Evolutionary conservation across 2,888 invertebrate genomes (phyloP).

Genomic region (Chloroclystis v-ata): DNA sequence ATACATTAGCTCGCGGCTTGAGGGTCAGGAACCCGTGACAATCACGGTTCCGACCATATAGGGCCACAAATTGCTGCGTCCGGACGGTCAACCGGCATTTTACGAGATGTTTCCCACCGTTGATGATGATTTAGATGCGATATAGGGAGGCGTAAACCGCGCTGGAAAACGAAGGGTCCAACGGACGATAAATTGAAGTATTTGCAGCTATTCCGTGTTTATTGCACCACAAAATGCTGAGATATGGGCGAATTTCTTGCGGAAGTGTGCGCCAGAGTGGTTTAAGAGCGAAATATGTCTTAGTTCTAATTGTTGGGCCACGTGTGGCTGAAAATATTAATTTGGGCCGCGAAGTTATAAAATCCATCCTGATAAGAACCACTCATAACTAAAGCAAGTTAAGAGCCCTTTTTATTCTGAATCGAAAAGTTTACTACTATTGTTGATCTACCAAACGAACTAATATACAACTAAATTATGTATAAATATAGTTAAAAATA

Average conservation of each 20-base stretch:
- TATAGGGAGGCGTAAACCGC: slow-evolving; percentile 55
- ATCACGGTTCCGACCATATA: slow-evolving; percentile 30
- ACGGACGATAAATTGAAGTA: slow-evolving; percentile 11
- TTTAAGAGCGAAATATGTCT: neutral
- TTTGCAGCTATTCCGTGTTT: slow-evolving; percentile 6
- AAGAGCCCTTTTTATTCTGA: too few species aligned
- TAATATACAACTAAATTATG: too few species aligned
- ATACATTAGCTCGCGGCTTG: slow-evolving; percentile 11
- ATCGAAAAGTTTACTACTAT: too few species aligned
- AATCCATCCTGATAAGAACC: too few species aligned
- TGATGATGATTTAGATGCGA: slow-evolving; percentile 77
- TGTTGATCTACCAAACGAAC: too few species aligned
- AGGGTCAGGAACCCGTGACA: slow-evolving; percentile 25
- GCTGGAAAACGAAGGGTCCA: slow-evolving; percentile 25
- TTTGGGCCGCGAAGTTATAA: too few species aligned
- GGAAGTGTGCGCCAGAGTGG: neutral
- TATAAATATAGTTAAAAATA: too few species aligned
- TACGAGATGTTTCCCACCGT: slow-evolving; percentile 65
- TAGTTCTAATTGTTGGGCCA: neutral
- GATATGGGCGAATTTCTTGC: neutral
- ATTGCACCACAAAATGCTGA: slow-evolving; percentile 3
- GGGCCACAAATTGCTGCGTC: slow-evolving; percentile 33
- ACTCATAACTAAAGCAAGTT: too few species aligned
- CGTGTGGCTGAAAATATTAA: neutral
- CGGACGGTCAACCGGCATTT: slow-evolving; percentile 63